Conservation (phyloP, 2,888 invertebrate genomes). For the Callimorpha dominula region DNA sequence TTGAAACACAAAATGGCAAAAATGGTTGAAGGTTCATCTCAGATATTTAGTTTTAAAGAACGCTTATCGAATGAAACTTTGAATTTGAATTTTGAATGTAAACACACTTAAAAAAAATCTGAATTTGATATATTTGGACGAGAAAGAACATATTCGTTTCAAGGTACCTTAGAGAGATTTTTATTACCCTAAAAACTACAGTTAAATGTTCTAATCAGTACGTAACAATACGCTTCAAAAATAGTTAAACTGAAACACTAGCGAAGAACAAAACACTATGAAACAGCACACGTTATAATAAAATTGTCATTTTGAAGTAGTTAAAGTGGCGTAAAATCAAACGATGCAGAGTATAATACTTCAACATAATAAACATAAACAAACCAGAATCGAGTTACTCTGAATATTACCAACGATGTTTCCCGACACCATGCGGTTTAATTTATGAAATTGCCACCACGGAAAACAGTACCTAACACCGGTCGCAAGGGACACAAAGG, state of each 20-base stretch:
- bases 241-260: not conserved
- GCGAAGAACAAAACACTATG: not conserved
- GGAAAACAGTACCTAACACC: conserved; percentile 58
- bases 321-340: not conserved
- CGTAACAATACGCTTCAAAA: not conserved
- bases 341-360: not conserved
- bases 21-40: conserved; percentile 9
- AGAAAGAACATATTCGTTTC: not conserved
- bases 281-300: not conserved
- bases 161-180: not conserved
- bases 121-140: too few species aligned
- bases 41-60: not conserved
- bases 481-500: conserved; percentile 57
- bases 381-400: conserved; percentile 49
- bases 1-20: conserved; percentile 16
- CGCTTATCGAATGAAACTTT: too few species aligned
- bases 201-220: too few species aligned
- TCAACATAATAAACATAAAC: conserved; percentile 20
- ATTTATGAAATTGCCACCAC: conserved; percentile 72
- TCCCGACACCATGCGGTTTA: conserved; percentile 58
- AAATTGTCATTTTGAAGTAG: not conserved
- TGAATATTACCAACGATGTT: conserved; percentile 47
- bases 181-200: too few species aligned
- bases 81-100: not conserved
- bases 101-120: not conserved